Evolutionary conservation across 2,888 invertebrate genomes (phyloP), one percentile per base, ranked within the genome.

Genomic region (Dione vanillae): DNA sequence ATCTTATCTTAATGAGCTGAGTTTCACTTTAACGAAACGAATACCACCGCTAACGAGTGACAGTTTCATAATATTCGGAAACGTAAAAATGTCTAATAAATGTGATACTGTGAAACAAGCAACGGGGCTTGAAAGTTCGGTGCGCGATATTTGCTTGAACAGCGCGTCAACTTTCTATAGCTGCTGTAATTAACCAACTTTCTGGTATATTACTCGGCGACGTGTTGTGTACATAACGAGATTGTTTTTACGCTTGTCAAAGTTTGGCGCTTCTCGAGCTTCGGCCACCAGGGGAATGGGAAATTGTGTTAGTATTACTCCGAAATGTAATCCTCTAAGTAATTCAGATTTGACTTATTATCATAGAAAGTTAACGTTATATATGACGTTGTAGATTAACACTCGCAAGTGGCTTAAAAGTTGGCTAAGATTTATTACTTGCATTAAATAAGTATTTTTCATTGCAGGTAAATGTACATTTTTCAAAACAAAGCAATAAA

Each of bases 151-250:
- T 64, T 19, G 37, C 14, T n/a, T 19, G 40, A 40, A 40, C n/a
- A 49, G 40, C 12, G 14, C 40, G 19, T 40, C 64, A 64, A 64
- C 43, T 52, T 62, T 67, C 35, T 20, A 19, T 19, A 47, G 14
- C n/a, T 2, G 35, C 37, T 62, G 59, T 52, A 62, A 68, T 68
- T 68, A 68, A 45, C 37, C 52, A 68, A 68, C 68, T 68, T 68
- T 37, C 45, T 37, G 49, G 8, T 12, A 37, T 43, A 59, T 64
- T 37, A 19, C 49, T 20, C 49, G 49, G 16, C 16, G 51, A 47
- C 37, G 62, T 19, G 62, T 16, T 37, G 16, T 11, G 12, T 51
- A 9, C 14, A 19, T 19, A 10, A 37, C 14, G 14, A 19, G 16
- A 20, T 47, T 64, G 14, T 49, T 64, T 64, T 47, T 49, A 37